Evolutionary conservation across 1,140 invertebrate species (phyloP).

Genomic region (Drosophila hydei): DNA sequence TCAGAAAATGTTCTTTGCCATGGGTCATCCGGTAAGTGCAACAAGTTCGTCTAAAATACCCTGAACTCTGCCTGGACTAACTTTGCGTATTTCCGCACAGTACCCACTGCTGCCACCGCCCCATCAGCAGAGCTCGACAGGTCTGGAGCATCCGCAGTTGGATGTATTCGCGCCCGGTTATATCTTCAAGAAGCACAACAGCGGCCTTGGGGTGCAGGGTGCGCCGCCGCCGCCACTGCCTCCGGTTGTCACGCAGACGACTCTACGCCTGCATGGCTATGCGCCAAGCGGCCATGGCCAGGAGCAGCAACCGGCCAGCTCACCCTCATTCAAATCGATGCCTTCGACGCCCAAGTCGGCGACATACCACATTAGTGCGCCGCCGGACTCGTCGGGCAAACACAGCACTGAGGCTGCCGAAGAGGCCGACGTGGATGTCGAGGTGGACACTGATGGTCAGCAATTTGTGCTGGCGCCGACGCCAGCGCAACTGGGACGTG

Average conservation of each 20-base stretch:
- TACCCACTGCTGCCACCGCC: conserved; percentile 63
- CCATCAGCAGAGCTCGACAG: conserved; percentile 51
- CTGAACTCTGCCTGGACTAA: too few species aligned
- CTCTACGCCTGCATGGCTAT: conserved; percentile 74
- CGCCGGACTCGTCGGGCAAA: conserved; percentile 67
- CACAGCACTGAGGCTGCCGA: conserved; percentile 31
- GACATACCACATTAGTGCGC: conserved; percentile 60
- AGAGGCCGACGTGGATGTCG: conserved; percentile 74
- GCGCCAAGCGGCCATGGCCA: conserved; percentile 50
- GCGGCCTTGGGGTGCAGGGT: conserved; percentile 39
- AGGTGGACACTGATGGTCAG: conserved; percentile 85
- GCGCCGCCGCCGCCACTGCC: conserved; percentile 47
- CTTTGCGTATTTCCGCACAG: conserved; percentile 40
- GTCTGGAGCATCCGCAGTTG: conserved; percentile 63
- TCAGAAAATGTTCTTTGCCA: conserved; percentile 70
- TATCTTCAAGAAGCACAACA: conserved; percentile 75
- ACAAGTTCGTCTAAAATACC: too few species aligned
- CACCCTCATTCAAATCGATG: conserved; percentile 73
- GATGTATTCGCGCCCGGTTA: conserved; percentile 54
- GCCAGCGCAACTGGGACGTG: conserved; percentile 94
- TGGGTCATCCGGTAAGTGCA: conserved; percentile 71
- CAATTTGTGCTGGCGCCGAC: conserved; percentile 95
- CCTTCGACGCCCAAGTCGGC: conserved; percentile 79
- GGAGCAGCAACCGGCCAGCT: conserved; percentile 58
- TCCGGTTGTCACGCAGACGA: conserved; percentile 56